Percentiles rank a stretch among this genome's conserved stretches.
phyloP scores from a whole-genome alignment of 2,797 vertebrate genomes.

The Phylloscopus collybita region DNA sequence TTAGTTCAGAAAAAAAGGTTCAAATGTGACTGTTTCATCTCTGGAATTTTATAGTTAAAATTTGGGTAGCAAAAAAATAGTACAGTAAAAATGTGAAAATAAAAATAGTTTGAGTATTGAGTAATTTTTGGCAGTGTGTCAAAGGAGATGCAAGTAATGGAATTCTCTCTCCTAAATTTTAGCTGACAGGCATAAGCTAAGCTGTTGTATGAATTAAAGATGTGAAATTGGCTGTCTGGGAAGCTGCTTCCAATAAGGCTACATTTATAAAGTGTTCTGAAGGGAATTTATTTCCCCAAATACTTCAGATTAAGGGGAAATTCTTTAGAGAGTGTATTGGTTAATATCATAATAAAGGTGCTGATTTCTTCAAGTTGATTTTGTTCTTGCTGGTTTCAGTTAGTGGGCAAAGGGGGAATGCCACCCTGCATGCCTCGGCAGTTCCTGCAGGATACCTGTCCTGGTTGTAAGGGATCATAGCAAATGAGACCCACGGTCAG shows the following conservation, averaged over 20 bases:
- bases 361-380: background rate
- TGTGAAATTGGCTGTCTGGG: background rate
- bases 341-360: background rate
- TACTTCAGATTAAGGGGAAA: background rate
- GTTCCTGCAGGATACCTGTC: background rate
- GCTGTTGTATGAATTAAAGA: slow-evolving; percentile 2
- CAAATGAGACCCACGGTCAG: background rate
- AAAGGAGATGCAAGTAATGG: background rate
- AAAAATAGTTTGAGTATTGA: background rate
- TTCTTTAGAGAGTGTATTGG: background rate
- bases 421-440: background rate
- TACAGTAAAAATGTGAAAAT: background rate
- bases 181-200: background rate
- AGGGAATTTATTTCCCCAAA: background rate
- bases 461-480: background rate
- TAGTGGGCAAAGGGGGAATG: background rate
- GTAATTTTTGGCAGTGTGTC: background rate
- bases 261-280: background rate
- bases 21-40: background rate
- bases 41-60: background rate
- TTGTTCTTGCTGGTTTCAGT: background rate
- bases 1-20: background rate
- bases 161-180: slow-evolving; percentile 15
- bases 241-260: background rate
- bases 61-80: background rate